phyloP scores from a whole-genome alignment of 2,113 vertebrate genomes.

The Hippocampus guttulatus region DNA sequence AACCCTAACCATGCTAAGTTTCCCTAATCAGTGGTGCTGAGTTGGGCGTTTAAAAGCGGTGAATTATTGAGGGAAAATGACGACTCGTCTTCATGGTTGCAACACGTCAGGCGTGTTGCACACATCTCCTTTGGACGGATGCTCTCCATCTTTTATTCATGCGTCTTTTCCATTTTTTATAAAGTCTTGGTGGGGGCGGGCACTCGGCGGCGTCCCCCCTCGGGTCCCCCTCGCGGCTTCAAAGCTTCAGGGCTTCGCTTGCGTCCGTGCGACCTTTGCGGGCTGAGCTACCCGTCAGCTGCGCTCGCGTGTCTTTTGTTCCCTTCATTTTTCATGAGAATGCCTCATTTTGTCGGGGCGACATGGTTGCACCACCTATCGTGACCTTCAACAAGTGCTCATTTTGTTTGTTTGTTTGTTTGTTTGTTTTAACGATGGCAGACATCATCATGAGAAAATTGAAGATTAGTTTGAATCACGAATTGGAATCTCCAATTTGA shows the following conservation, averaged over 20 bases:
- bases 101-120: too few relatives aligned
- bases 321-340: not conserved
- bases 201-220: not conserved
- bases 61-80: not conserved
- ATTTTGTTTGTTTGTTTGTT: not conserved
- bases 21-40: not conserved
- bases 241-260: not conserved
- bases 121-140: constrained; percentile 6
- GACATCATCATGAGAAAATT: not conserved
- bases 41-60: not conserved
- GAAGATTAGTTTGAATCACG: too few relatives aligned
- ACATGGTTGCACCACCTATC: not conserved
- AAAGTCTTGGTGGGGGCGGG: constrained; percentile 4
- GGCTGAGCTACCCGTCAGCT: not conserved
- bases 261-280: not conserved
- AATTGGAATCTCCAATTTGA: too few relatives aligned
- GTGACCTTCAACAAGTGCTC: not conserved
- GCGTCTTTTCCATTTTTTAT: constrained; percentile 7
- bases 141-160: constrained; percentile 7
- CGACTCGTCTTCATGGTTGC: not conserved
- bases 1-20: not conserved
- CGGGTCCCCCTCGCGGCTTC: not conserved
- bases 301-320: not conserved
- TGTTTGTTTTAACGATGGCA: not conserved
- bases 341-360: not conserved